A percentile compares a stretch with the other conserved stretches of the same genome.
phyloP scores from a whole-genome alignment of 1,140 invertebrate species.

The Maconellicoccus hirsutus region DNA sequence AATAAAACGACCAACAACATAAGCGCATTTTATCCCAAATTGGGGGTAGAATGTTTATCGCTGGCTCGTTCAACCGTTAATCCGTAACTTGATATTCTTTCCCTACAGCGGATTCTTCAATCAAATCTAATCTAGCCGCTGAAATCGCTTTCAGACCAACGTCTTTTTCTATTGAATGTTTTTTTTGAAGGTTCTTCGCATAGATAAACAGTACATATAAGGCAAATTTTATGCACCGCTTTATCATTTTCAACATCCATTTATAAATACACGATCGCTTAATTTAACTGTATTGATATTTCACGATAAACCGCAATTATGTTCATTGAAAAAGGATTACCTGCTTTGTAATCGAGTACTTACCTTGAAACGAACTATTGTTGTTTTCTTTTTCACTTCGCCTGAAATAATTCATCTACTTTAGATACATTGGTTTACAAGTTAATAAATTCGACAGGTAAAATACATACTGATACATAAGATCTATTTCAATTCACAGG shows the following conservation, averaged over 20 bases:
- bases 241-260: not conserved
- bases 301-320: not conserved
- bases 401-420: no score
- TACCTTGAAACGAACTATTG: no score
- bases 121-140: constrained; percentile 14
- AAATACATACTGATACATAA: no score
- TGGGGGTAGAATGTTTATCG: constrained; percentile 20
- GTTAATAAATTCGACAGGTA: no score
- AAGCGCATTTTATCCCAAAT: constrained; percentile 13
- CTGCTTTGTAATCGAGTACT: no score
- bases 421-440: no score
- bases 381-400: no score
- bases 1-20: constrained; percentile 10
- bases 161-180: not conserved
- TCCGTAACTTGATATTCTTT: constrained; percentile 18
- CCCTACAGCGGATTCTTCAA: not conserved
- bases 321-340: no score
- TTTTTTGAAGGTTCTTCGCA: not conserved
- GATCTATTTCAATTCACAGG: no score
- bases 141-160: constrained; percentile 1
- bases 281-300: not conserved
- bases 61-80: constrained; percentile 16
- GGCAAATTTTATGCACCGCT: not conserved
- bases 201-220: not conserved
- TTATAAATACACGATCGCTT: not conserved